A percentile compares a stretch with the other conserved stretches of the same genome.
Evolutionary conservation across 1,140 invertebrate species (phyloP).

Genomic region (Cherax destructor): DNA sequence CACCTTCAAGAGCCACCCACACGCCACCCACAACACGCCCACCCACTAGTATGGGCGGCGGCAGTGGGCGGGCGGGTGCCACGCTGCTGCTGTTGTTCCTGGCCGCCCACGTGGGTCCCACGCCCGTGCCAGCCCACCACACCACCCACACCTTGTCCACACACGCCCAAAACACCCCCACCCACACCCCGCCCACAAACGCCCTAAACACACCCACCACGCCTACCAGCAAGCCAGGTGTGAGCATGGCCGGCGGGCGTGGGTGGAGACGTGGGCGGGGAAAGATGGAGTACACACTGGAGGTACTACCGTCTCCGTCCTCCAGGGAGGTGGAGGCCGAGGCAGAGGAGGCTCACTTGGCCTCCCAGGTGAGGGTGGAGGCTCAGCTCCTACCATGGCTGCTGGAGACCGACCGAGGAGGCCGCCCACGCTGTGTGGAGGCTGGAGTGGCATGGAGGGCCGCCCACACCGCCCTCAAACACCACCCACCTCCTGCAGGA

Average conservation of each 20-base stretch:
- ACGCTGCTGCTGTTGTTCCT: slow-evolving; percentile 33
- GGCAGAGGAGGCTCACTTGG: slow-evolving; percentile 10
- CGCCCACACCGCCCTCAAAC: slow-evolving; percentile 50
- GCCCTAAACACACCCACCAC: not conserved
- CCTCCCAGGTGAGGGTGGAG: slow-evolving; percentile 48
- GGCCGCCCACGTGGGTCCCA: slow-evolving; percentile 10
- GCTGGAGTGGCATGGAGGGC: slow-evolving; percentile 9
- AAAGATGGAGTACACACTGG: slow-evolving; percentile 44
- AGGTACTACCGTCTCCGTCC: slow-evolving; percentile 46
- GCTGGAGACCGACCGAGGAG: slow-evolving; percentile 1
- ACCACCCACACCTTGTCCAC: not conserved
- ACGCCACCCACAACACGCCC: slow-evolving; percentile 10
- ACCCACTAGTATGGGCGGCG: slow-evolving; percentile 48
- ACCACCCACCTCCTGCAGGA: slow-evolving; percentile 54
- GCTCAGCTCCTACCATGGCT: slow-evolving; percentile 58
- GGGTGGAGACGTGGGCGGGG: not conserved
- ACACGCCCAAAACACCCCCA: too few species aligned
- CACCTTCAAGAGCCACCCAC: not conserved
- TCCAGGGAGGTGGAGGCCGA: slow-evolving; percentile 29
- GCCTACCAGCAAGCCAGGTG: not conserved
- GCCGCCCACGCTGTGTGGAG: slow-evolving; percentile 25
- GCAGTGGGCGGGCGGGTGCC: slow-evolving; percentile 40
- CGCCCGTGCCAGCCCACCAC: slow-evolving; percentile 8
- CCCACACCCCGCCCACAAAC: not conserved
- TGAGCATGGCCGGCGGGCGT: not conserved